These are phyloP conservation scores for Drosophila punjabiensis DNA, from an alignment of 1,140 invertebrate genomes.

Conservation along the genomic window DNA sequence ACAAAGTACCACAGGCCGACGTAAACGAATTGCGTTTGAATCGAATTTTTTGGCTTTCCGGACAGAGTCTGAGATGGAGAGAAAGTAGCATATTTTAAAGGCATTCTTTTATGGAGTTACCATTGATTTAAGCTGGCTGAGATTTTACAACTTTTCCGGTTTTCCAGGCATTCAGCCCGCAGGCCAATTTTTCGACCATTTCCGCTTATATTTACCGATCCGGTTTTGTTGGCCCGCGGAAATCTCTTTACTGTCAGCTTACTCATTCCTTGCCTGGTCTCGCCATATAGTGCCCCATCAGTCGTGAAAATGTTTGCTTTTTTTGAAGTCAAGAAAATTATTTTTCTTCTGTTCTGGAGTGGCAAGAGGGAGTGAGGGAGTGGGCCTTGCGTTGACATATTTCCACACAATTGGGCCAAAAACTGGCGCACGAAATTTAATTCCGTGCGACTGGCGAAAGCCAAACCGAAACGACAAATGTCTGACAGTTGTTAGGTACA, in stretches of 20 bases:
- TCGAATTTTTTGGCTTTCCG: neutral
- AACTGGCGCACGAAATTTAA: constrained; percentile 69
- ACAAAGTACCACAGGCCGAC: neutral
- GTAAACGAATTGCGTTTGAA: neutral
- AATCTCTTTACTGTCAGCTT: constrained; percentile 77
- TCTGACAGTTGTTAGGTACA: constrained; percentile 63
- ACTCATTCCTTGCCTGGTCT: constrained; percentile 26
- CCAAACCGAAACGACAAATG: constrained; percentile 40
- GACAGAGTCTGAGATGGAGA: neutral
- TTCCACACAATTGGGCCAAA: constrained; percentile 70
- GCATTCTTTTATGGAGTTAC: neutral
- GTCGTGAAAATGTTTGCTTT: constrained; percentile 38
- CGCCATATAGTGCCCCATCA: constrained; percentile 14
- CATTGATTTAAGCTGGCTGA: neutral
- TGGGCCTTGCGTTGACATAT: constrained; percentile 57
- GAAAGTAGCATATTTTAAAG: neutral
- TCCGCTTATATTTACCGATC: constrained; percentile 11
- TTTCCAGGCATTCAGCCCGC: neutral
- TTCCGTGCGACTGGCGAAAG: constrained; percentile 55
- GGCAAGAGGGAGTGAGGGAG: constrained; percentile 13
- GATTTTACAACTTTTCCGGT: constrained; percentile 3
- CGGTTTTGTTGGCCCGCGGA: constrained; percentile 16
- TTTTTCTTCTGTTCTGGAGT: constrained; percentile 22
- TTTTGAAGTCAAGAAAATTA: constrained; percentile 46
- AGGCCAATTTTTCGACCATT: neutral